Percentiles rank a stretch among this genome's conserved stretches.
These are phyloP conservation scores for Rhyacophila brunnea DNA, from an alignment of 1,140 invertebrate species.

Conservation along the genomic window DNA sequence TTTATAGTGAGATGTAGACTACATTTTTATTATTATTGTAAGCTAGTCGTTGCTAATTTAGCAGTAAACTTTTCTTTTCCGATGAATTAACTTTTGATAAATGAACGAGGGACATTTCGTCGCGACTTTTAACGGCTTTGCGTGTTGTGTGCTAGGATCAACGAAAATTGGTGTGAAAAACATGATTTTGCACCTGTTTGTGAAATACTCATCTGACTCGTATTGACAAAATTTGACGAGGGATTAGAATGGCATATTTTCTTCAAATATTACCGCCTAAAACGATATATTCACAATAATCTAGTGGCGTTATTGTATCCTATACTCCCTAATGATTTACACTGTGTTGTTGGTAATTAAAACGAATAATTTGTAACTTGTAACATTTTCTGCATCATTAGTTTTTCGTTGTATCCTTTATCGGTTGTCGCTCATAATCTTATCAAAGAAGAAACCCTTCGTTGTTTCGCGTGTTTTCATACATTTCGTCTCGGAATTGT, in stretches of 20 bases:
- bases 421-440: too few species aligned
- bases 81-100: not conserved
- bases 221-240: constrained; percentile 1
- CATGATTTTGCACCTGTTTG: constrained; percentile 14
- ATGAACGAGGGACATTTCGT: not conserved
- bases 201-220: not conserved
- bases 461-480: too few species aligned
- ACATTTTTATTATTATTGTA: constrained; percentile 14
- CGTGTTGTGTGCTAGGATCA: not conserved
- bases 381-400: too few species aligned
- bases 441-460: too few species aligned
- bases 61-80: not conserved
- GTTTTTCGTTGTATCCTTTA: too few species aligned
- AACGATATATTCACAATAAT: too few species aligned
- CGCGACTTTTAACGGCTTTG: not conserved
- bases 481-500: too few species aligned
- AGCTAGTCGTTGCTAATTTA: constrained; percentile 5
- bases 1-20: constrained; percentile 18
- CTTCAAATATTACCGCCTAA: too few species aligned
- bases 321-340: too few species aligned
- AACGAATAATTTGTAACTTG: too few species aligned
- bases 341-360: too few species aligned
- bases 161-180: constrained; percentile 9
- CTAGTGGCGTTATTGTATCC: too few species aligned
- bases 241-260: not conserved